Conservation (phyloP, 2,797 vertebrate genomes). For the Fistularia commersonii region DNA sequence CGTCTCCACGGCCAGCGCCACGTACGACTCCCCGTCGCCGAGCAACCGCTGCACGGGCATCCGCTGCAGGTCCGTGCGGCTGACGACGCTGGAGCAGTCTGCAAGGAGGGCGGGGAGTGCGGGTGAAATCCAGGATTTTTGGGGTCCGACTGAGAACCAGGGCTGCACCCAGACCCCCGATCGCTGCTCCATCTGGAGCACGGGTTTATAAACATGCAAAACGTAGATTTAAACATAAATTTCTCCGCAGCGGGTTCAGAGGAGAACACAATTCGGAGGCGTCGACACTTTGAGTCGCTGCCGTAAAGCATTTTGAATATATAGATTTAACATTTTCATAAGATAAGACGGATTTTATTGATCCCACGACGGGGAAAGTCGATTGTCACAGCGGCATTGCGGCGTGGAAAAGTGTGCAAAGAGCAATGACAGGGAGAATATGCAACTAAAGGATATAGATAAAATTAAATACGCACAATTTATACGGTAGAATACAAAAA, state of each 20-base stretch:
- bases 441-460: neutral
- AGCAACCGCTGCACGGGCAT: conserved; percentile 88
- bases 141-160: conserved; percentile 3
- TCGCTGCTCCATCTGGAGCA: too few species aligned
- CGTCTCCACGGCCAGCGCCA: conserved; percentile 92
- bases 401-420: neutral
- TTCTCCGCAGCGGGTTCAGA: too few species aligned
- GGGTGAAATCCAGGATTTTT: neutral
- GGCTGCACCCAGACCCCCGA: too few species aligned
- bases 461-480: neutral
- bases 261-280: too few species aligned
- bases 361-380: too few species aligned
- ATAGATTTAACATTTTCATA: neutral
- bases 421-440: neutral
- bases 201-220: too few species aligned
- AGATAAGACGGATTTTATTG: too few species aligned
- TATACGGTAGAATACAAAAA: neutral
- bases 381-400: neutral
- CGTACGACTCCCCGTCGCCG: conserved; percentile 92
- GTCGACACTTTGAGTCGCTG: too few species aligned
- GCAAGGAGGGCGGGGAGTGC: conserved; percentile 7
- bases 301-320: too few species aligned
- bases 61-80: conserved; percentile 86
- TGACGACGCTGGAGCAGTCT: conserved; percentile 87
- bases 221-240: too few species aligned